phyloP scores from a whole-genome alignment of 2,888 invertebrate genomes.

The Eupithecia subfuscata region DNA sequence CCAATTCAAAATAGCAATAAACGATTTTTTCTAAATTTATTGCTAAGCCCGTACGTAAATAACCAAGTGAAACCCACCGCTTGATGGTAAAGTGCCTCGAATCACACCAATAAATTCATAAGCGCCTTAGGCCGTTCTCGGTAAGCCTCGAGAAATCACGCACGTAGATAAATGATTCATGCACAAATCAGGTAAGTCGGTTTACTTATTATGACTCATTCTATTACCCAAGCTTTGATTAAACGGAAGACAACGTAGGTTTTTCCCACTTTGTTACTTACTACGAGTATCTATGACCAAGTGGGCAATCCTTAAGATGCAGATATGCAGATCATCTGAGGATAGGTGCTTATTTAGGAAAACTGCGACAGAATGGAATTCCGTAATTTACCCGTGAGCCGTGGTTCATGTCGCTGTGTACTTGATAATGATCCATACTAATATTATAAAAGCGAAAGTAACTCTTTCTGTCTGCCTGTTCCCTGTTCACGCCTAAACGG shows the following conservation, averaged over 20 bases:
- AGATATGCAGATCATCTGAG: background rate
- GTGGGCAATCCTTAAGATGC: background rate
- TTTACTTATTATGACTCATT: slow-evolving; percentile 34
- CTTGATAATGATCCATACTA: background rate
- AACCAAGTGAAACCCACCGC: slow-evolving; percentile 7
- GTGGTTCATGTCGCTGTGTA: background rate
- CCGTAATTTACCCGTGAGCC: background rate
- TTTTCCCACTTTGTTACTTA: background rate
- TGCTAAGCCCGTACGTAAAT: background rate
- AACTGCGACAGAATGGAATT: background rate
- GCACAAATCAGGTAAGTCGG: slow-evolving; percentile 13
- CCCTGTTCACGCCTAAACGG: too few relatives aligned
- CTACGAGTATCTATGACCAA: background rate
- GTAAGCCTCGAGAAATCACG: slow-evolving; percentile 40
- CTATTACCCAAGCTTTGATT: slow-evolving; percentile 11
- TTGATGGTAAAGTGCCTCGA: slow-evolving; percentile 19
- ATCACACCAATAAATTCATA: slow-evolving; percentile 33
- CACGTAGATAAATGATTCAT: slow-evolving; percentile 42
- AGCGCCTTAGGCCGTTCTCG: slow-evolving; percentile 35
- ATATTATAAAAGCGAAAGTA: too few relatives aligned
- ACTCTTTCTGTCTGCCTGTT: too few relatives aligned
- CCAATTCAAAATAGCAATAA: background rate
- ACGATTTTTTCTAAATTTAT: slow-evolving; percentile 9
- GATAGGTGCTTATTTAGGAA: background rate
- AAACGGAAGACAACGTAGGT: slow-evolving; percentile 4